These are phyloP conservation scores for Capitulum mitella DNA, from an alignment of 2,888 invertebrate genomes.

Conservation along the genomic window DNA sequence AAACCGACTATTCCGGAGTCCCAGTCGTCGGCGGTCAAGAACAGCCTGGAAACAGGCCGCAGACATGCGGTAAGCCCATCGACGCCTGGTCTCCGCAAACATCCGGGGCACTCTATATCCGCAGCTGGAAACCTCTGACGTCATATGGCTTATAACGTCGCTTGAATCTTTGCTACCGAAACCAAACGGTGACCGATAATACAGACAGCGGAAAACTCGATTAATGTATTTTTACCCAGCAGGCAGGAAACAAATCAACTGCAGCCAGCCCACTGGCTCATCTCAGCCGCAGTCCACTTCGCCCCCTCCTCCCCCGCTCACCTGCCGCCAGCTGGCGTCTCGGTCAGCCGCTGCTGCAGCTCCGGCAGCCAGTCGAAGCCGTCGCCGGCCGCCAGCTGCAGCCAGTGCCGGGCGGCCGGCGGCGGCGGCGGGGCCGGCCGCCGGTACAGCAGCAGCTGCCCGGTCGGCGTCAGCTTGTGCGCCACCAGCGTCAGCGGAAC, in stretches of 20 bases:
- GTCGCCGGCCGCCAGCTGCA: slow-evolving; percentile 36
- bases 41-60: neutral
- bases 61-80: slow-evolving; percentile 43
- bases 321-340: slow-evolving; percentile 50
- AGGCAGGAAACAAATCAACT: too few species aligned
- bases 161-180: too few species aligned
- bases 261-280: too few species aligned
- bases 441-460: neutral
- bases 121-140: too few species aligned
- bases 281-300: too few species aligned
- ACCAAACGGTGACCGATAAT: too few species aligned
- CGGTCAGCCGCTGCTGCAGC: slow-evolving; percentile 55
- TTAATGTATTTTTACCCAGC: too few species aligned
- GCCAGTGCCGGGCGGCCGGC: neutral
- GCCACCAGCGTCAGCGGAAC: neutral
- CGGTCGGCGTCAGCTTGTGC: neutral
- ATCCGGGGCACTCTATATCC: too few species aligned
- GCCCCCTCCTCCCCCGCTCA: slow-evolving; percentile 39
- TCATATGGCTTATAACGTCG: too few species aligned
- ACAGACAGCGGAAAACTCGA: too few species aligned
- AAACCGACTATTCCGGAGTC: slow-evolving; percentile 72
- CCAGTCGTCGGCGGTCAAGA: neutral
- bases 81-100: too few species aligned
- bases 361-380: slow-evolving; percentile 71
- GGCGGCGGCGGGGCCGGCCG: neutral